Base-by-base conservation (phyloP, 2,113 vertebrate species). In the Tringa solitaria region DNA sequence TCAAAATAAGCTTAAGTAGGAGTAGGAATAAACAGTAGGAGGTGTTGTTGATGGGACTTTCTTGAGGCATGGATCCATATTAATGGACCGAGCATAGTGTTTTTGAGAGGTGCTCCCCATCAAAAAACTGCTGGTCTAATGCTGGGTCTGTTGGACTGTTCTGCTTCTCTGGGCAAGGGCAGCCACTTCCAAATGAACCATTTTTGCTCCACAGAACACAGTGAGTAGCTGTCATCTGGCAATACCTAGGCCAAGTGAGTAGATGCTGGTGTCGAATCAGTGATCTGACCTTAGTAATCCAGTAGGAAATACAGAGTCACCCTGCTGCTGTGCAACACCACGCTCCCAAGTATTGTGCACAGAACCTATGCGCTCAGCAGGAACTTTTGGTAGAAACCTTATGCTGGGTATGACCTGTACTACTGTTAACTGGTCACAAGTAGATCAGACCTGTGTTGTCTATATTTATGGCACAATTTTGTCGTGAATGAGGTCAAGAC, bases 61-160 rank as follows among this genome's bases (percentile, higher is more conserved):
- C 35, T 70, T 5, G 6, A 65, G 57, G 28, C 15, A 53, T 0
- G 3, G 59, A 10, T 69, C 61, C 2, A 1, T 51, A 35, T 35
- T 74, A 84, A 26, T 13, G 30, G 45, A 48, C 22, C 9, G 48
- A 41, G 8, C 9, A 33, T 3, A n/a, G 23, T 32, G 18, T 13
- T 89, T 88, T n/a, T 77, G 46, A 53, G 57, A 70, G 41, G 5
- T 0, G 0, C 5, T 45, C 12, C 22, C 57, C 2, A 1, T n/a
- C 57, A 61, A 28, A 92, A 56, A 37, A 7, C 24, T 19, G 37
- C 54, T 35, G 53, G 28, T 67, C 14, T 39, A 56, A 27, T 11
- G 28, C 28, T 73, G 24, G 4, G 4, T 33, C 24, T 21, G 23
- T 73, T 54, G 32, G n/a, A 17, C 27, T 50, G 20, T 37, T 60